Base-by-base conservation (phyloP, 37 sponge, comb jelly and placozoan species). In the Spongilla lacustris region DNA sequence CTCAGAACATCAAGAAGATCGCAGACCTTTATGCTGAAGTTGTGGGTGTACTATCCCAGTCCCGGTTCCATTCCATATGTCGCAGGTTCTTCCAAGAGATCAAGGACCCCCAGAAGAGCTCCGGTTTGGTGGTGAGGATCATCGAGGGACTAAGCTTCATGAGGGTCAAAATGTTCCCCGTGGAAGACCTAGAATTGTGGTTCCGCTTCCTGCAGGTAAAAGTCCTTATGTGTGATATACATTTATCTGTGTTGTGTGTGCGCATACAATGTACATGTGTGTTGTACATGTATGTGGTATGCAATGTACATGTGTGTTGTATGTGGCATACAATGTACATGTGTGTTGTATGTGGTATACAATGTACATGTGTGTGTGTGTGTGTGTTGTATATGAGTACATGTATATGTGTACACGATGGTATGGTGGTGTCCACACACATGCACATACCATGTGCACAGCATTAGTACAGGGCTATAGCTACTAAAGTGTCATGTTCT, bases 11-110 rank as follows among this genome's bases (percentile, higher is more conserved):
- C 78, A 88, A 91, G 81, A 90, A 91, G 71, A 81, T 99, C 19
- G 96, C 99, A 13, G 99, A 97, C 81, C 86, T 97, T 26, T 99
- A 92, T 73, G 99, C 97, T 69, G 99, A 99, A 82, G 96, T 99
- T 28, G 81, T 99, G 10, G 99, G 99, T 17, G 96, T 99, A 1
- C 89, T 99, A 46, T 96, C 97, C 12, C 94, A 97, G 80, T 92
- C 93, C 50, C 81, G 94, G 69, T 98, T 96, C 89, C 86, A 86
- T 27, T 93, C 96, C 23, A 96, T 98, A 67, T 78, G 87, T 26
- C 71, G 86, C 29, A 79, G 91, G 73, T 97, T 97, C 86, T 83
- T 95, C 49, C 68, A 67, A 2, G 99, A 99, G 78, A 84, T 98
- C 50, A 72, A 78, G 21, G 76, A 90, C 84, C 34, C 91, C 50